phyloP scores from a whole-genome alignment of 2,888 invertebrate species.

The Scaptomyza parva region DNA sequence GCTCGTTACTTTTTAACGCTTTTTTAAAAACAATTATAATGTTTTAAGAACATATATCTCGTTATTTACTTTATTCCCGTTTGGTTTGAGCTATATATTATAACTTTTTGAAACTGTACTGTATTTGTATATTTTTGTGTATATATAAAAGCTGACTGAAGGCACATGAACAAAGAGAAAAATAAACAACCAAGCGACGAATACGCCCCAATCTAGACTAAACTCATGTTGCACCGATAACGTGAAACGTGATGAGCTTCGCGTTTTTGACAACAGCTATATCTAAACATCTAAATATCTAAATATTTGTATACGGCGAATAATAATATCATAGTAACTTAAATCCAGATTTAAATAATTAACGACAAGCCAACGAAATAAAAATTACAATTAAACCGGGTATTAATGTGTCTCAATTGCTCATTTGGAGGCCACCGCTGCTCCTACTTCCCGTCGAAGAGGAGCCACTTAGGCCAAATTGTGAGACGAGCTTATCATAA shows the following conservation, averaged over 20 bases:
- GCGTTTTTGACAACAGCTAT: constrained; percentile 32
- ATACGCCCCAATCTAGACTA: constrained; percentile 39
- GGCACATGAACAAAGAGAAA: constrained; percentile 73
- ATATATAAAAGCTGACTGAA: constrained; percentile 42
- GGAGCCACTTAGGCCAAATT: constrained; percentile 79
- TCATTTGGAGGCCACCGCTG: constrained; percentile 81
- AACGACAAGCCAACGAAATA: neutral
- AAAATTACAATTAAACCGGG: neutral
- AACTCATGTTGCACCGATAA: constrained; percentile 32
- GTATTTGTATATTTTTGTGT: constrained; percentile 9
- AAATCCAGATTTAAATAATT: constrained; percentile 39
- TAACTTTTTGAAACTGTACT: constrained; percentile 6
- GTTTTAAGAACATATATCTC: no score
- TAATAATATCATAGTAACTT: constrained; percentile 57
- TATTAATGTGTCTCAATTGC: constrained; percentile 57
- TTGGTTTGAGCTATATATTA: neutral
- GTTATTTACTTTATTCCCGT: no score
- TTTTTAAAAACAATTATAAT: no score
- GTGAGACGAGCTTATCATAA: constrained; percentile 85
- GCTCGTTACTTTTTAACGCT: neutral
- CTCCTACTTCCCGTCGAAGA: constrained; percentile 83
- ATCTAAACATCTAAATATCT: constrained; percentile 34
- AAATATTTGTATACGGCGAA: constrained; percentile 25
- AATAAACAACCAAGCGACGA: constrained; percentile 53
- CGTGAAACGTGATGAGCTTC: constrained; percentile 36